Conservation (phyloP, 2,797 vertebrate species). For the Tympanoctomys barrerae region DNA sequence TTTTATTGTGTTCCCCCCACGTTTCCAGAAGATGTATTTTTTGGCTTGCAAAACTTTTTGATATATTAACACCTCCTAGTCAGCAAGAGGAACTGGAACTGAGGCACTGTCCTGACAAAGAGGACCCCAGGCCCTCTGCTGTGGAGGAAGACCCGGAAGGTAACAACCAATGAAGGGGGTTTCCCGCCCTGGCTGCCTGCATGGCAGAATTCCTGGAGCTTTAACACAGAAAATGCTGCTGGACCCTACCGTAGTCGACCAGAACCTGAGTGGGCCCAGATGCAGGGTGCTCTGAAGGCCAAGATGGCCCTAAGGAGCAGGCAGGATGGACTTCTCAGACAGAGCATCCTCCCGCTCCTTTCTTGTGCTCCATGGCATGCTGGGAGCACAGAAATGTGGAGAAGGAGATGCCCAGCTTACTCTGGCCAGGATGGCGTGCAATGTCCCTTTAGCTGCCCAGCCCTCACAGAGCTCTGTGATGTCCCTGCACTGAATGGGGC, state of each 20-base stretch:
- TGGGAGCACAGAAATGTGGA: not conserved
- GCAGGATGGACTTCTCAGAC: not conserved
- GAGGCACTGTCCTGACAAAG: not conserved
- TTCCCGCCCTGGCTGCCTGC: not conserved
- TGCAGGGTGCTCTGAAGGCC: not conserved
- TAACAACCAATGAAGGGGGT: not conserved
- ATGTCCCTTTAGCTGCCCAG: not conserved
- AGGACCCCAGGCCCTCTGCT: constrained; percentile 9
- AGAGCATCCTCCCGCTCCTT: not conserved
- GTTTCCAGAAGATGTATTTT: not conserved
- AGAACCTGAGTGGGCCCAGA: not conserved
- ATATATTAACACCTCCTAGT: not conserved
- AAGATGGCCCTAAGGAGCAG: not conserved
- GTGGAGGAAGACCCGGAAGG: not conserved
- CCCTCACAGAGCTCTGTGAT: not conserved
- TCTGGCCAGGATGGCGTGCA: not conserved
- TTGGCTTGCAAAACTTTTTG: not conserved
- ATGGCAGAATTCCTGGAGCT: not conserved
- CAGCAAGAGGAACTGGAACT: not conserved
- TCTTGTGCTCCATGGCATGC: no score
- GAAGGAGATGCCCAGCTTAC: not conserved
- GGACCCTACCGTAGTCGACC: not conserved
- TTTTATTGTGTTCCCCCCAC: not conserved
- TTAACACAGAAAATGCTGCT: not conserved
- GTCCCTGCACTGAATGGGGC: not conserved